These are phyloP conservation scores for Cinclus cinclus DNA, from an alignment of 2,113 vertebrate genomes.

Conservation along the genomic window DNA sequence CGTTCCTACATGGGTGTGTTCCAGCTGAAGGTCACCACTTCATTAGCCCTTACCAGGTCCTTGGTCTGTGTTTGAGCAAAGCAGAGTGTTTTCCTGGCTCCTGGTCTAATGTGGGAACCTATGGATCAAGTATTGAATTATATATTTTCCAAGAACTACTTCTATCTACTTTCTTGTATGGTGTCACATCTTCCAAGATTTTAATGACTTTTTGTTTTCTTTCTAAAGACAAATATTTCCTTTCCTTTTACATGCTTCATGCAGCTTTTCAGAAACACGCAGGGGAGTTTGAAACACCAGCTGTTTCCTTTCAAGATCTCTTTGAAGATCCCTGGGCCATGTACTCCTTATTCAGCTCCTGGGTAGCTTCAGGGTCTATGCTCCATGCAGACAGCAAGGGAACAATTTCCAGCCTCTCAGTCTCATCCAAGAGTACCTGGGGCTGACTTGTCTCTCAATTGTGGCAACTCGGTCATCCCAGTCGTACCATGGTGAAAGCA, in stretches of 20 bases:
- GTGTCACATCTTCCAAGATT: neutral
- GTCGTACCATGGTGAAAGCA: neutral
- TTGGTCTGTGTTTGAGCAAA: neutral
- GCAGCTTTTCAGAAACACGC: neutral
- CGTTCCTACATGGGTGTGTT: neutral
- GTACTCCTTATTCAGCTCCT: neutral
- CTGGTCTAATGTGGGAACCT: neutral
- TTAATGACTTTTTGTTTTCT: neutral
- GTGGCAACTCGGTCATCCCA: neutral
- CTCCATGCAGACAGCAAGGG: neutral
- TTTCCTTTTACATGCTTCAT: constrained; percentile 22
- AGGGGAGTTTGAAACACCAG: constrained; percentile 22
- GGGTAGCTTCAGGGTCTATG: neutral
- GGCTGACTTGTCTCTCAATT: neutral
- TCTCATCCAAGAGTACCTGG: neutral
- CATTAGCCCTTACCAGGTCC: neutral
- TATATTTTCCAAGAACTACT: neutral
- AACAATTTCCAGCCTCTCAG: neutral
- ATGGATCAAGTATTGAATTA: neutral
- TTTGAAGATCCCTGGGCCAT: neutral
- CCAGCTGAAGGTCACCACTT: neutral
- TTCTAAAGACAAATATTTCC: constrained; percentile 32
- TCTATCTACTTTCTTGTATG: neutral
- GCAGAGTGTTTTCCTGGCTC: neutral
- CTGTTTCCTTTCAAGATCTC: constrained; percentile 40